Percentiles rank a stretch among this genome's conserved stretches.
Evolutionary conservation across 2,113 vertebrate species (phyloP).

Genomic region (Heliornis fulica): DNA sequence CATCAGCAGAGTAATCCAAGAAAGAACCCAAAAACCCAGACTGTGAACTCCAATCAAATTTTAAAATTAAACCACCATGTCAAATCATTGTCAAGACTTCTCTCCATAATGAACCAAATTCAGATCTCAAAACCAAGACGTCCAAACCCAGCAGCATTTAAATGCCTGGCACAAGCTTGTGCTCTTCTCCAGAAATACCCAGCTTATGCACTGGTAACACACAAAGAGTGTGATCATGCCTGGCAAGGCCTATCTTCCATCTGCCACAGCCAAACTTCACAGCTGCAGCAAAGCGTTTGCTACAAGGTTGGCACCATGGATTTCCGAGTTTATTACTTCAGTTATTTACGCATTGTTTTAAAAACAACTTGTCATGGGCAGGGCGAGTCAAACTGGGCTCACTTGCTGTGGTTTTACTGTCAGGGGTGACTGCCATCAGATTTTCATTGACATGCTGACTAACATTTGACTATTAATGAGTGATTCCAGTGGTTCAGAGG

Average conservation of each 20-base stretch:
- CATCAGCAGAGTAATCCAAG: constrained; percentile 22
- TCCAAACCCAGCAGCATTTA: neutral
- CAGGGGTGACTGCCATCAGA: neutral
- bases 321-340: neutral
- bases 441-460: neutral
- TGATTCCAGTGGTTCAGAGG: neutral
- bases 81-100: neutral
- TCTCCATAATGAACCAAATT: neutral
- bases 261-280: neutral
- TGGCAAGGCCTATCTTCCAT: neutral
- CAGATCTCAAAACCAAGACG: neutral
- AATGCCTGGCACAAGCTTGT: neutral
- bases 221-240: neutral
- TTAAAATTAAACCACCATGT: neutral
- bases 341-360: neutral
- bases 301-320: neutral
- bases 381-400: neutral
- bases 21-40: neutral
- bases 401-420: neutral
- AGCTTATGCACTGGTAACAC: neutral
- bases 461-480: neutral
- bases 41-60: neutral
- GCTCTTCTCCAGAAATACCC: neutral
- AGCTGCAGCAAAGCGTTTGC: neutral
- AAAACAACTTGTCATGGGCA: neutral